Conservation (phyloP, 2,888 invertebrate genomes). For the Yponomeuta evonymella region DNA sequence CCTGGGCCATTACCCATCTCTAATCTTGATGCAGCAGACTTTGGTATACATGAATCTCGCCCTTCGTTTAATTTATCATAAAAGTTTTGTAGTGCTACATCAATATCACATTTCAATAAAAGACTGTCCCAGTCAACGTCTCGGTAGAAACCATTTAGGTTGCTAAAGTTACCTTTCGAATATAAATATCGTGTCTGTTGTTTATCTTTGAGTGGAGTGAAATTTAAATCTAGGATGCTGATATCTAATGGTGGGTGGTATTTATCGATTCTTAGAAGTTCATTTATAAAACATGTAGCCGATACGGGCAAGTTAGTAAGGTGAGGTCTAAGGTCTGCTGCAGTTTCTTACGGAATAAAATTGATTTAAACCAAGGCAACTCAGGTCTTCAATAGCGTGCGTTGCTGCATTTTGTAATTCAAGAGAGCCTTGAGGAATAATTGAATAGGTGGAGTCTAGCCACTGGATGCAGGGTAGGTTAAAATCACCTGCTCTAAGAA, state of each 20-base stretch:
- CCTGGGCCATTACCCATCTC: no score
- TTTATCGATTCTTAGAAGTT: background rate
- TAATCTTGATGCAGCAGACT: background rate
- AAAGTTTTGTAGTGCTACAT: background rate
- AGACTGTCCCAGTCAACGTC: background rate
- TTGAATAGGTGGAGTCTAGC: background rate
- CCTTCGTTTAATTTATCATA: background rate
- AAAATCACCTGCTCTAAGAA: constrained; percentile 8
- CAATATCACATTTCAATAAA: background rate
- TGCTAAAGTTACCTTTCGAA: constrained; percentile 3
- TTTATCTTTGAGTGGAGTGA: background rate
- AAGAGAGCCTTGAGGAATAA: background rate
- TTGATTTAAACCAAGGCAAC: constrained; percentile 1
- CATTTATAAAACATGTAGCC: background rate
- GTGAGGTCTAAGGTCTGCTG: background rate
- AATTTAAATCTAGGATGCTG: background rate
- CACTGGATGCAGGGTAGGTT: constrained; percentile 5
- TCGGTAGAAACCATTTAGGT: background rate
- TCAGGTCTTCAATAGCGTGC: background rate
- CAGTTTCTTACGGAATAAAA: background rate
- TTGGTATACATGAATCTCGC: background rate
- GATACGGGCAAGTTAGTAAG: background rate
- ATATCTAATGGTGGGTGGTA: constrained; percentile 2
- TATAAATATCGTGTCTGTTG: background rate
- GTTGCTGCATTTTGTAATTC: constrained; percentile 7